Evolutionary conservation across 2,888 invertebrate species (phyloP), one percentile per base, ranked within the genome.

Genomic region (Dynastes tityus): DNA sequence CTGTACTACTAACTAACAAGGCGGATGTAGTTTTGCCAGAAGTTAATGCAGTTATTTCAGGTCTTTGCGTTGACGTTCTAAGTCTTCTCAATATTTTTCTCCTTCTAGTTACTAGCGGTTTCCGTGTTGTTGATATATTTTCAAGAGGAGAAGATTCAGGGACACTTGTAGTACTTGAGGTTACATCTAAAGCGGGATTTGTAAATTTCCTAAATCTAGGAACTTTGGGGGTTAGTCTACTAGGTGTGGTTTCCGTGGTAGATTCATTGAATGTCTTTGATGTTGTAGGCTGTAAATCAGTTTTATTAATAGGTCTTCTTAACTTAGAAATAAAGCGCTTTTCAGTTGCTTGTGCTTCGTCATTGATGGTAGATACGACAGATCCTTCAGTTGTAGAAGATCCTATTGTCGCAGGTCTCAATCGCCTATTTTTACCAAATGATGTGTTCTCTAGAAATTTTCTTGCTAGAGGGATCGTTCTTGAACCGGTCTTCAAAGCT

Each of bases 401-500:
- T 51, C 49, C 45, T 40, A 68, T 67, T 55, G 55, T 75, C 64
- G 64, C 40, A 8, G 77, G 51, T 55, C 80, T 77, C 11, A 79
- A 29, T 51, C 79, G 68, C 40, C 75, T 78, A 65, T 32, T 16
- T 64, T 67, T 79, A 22, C 45, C 49, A 70, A 78, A 79, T 51
- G 78, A 55, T 58, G 79, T 32, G 74, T 74, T 76, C 65, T 81
- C 78, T 63, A 79, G 70, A 45, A 81, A 76, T 78, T 82, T 83
- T 79, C 83, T 80, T 32, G 80, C 80, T 64, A 82, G 55, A 63
- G 83, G 79, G 29, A 82, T 16, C 22, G 83, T 82, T 75, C 83
- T 64, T 45, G 82, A 61, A n/a, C 81, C 80, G 11, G 82, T 82
- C 80, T 82, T 83, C 55, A 81, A 74, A 63, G 58, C 40, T 27